Conservation (phyloP, 2,113 vertebrate species). For the Orientallactaga bullata region DNA sequence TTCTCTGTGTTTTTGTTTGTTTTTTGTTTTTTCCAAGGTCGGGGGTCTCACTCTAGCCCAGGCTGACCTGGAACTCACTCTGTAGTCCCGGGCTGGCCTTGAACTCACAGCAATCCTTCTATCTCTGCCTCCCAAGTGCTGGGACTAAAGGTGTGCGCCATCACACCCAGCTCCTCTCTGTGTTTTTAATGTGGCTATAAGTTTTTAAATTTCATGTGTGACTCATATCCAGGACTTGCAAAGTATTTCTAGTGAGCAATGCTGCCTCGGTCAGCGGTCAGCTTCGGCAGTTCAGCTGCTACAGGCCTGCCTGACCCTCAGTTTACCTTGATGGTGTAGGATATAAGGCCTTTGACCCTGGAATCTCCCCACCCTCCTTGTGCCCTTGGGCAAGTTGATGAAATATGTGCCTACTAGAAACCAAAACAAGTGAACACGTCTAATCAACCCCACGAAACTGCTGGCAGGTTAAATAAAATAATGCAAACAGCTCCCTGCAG, state of each 20-base stretch:
- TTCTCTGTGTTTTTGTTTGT: too few relatives aligned
- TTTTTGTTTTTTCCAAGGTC: too few relatives aligned
- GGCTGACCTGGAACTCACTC: too few relatives aligned
- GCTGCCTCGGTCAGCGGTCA: not conserved
- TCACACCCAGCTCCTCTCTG: too few relatives aligned
- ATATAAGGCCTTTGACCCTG: not conserved
- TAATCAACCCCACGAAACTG: slow-evolving; percentile 9
- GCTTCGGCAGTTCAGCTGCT: not conserved
- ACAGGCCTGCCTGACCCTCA: not conserved
- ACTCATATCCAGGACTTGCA: not conserved
- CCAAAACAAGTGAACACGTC: slow-evolving; percentile 46
- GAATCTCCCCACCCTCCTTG: not conserved
- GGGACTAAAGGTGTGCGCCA: too few relatives aligned
- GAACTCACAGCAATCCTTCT: too few relatives aligned
- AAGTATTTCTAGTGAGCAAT: not conserved
- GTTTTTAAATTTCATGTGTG: not conserved
- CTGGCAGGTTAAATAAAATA: slow-evolving; percentile 37
- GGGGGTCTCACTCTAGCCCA: too few relatives aligned
- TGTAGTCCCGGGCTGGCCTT: too few relatives aligned
- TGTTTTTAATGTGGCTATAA: not conserved
- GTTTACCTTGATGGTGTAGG: not conserved
- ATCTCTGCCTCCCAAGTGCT: too few relatives aligned
- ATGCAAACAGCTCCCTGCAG: not conserved
- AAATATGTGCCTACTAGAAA: not conserved
- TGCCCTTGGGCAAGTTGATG: not conserved